Conservation (phyloP, 1,140 invertebrate species). For the Zaprionus tsacasi region DNA sequence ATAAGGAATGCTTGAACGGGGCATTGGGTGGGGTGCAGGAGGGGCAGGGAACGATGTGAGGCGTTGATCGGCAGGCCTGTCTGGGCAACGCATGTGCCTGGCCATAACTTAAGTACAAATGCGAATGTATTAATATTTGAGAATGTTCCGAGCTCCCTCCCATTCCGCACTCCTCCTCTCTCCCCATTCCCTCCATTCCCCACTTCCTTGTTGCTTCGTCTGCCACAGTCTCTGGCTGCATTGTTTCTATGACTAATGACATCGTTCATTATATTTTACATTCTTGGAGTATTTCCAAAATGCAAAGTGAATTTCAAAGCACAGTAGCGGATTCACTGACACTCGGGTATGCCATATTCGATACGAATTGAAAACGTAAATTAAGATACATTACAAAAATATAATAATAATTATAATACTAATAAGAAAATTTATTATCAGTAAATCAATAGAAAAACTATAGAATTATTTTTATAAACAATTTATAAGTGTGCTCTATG, state of each 20-base stretch:
- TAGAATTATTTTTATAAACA: no score
- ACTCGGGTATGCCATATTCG: not conserved
- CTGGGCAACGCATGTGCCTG: constrained; percentile 28
- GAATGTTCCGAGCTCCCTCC: constrained; percentile 25
- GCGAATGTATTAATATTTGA: constrained; percentile 50
- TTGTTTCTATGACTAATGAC: constrained; percentile 81
- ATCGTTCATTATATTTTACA: constrained; percentile 80
- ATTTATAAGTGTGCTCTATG: no score
- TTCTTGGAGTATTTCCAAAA: constrained; percentile 80
- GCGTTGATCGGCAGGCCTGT: not conserved
- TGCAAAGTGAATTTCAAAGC: constrained; percentile 27
- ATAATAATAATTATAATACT: no score
- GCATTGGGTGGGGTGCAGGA: not conserved
- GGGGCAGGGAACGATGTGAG: not conserved
- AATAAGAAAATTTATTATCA: no score
- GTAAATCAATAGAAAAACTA: no score
- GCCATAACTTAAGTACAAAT: constrained; percentile 50
- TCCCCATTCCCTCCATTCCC: not conserved
- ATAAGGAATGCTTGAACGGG: constrained; percentile 1
- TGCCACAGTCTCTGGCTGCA: constrained; percentile 52
- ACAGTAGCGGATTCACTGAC: constrained; percentile 16
- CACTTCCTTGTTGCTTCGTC: not conserved
- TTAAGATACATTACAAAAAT: no score
- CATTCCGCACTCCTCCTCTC: not conserved
- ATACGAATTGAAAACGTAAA: no score